phyloP scores from a whole-genome alignment of 2,113 vertebrate species.

The Phaethornis superciliosus region DNA sequence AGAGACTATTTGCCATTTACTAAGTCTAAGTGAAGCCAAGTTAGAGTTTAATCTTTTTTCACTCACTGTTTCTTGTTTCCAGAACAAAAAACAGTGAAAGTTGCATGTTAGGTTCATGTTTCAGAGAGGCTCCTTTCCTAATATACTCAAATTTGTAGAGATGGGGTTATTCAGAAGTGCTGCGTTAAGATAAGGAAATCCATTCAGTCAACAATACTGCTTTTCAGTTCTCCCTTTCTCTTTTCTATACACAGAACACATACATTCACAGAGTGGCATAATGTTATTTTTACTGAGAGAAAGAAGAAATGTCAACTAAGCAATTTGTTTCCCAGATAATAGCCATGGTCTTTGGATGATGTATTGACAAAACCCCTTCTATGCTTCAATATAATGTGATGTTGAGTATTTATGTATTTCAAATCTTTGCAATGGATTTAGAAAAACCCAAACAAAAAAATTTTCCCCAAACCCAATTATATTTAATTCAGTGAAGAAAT shows the following conservation, averaged over 20 bases:
- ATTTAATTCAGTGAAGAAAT: background rate
- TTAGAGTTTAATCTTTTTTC: background rate
- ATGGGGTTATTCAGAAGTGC: background rate
- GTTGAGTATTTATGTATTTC: background rate
- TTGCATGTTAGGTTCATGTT: background rate
- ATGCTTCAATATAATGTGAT: background rate
- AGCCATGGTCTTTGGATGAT: background rate
- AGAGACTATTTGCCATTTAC: background rate
- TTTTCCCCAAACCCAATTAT: background rate
- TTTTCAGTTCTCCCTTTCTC: background rate
- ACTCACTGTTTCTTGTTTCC: background rate
- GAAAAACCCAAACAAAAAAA: background rate
- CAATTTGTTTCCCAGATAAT: background rate
- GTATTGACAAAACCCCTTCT: background rate
- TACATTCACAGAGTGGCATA: background rate
- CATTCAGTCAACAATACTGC: background rate
- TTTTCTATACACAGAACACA: background rate
- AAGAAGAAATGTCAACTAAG: background rate
- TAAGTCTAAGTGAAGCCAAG: background rate
- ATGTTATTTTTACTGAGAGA: background rate
- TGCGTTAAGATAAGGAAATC: background rate
- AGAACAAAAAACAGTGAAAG: background rate
- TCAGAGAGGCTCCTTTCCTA: background rate
- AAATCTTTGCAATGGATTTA: background rate
- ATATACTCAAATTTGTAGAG: background rate